Conservation (phyloP, 2,113 vertebrate species). For the Amazona vittata region DNA sequence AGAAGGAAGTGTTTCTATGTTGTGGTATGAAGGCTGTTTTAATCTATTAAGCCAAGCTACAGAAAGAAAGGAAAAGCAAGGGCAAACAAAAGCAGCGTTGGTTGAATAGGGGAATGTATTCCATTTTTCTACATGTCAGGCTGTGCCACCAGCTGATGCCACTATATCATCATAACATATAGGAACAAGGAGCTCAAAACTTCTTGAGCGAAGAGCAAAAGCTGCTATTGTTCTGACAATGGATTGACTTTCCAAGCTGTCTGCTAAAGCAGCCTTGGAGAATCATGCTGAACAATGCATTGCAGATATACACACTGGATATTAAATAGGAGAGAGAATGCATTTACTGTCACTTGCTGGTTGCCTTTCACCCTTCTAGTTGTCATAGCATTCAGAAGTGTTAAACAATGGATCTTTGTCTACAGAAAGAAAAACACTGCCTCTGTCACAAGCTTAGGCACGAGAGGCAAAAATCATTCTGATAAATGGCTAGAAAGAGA, state of each 20-base stretch:
- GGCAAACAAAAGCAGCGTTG: not conserved
- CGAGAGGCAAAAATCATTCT: not conserved
- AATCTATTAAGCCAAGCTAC: not conserved
- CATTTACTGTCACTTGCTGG: not conserved
- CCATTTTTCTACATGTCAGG: not conserved
- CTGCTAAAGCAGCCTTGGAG: not conserved
- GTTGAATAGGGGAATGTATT: not conserved
- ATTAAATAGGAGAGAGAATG: not conserved
- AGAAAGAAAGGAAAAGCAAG: not conserved
- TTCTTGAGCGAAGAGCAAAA: not conserved
- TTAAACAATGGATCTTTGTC: not conserved
- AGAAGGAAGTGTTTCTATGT: not conserved
- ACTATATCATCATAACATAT: not conserved
- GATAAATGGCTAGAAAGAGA: not conserved
- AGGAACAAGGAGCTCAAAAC: not conserved
- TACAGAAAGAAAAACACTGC: not conserved
- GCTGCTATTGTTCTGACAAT: not conserved
- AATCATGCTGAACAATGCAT: not conserved
- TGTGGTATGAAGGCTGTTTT: not conserved
- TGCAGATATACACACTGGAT: not conserved
- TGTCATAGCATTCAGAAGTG: conserved; percentile 9
- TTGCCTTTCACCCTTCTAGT: not conserved
- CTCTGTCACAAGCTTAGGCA: not conserved
- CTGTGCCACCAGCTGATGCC: not conserved
- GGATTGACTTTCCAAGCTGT: not conserved